Conservation (phyloP, 2,888 invertebrate genomes). For the Hirtodrosophila duncani region DNA sequence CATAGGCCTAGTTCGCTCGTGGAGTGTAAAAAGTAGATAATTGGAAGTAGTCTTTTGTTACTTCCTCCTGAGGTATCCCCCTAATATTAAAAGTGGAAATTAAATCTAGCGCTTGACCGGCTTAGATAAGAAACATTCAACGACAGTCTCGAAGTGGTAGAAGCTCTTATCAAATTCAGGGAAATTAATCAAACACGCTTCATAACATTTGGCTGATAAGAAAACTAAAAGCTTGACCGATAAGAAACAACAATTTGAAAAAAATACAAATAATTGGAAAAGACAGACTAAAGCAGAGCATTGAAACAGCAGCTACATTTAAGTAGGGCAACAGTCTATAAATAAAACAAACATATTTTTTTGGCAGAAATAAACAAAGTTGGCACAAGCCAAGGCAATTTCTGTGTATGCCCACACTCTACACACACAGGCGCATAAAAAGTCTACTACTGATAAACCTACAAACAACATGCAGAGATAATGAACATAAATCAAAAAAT, state of each 20-base stretch:
- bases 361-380: constrained; percentile 12
- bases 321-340: no score
- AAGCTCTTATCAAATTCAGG: constrained; percentile 39
- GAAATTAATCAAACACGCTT: no score
- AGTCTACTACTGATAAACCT: background rate
- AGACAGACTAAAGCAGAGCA: no score
- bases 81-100: no score
- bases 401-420: no score
- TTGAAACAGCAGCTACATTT: no score
- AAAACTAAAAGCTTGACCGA: background rate
- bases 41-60: no score
- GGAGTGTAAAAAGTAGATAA: no score
- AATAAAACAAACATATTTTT: constrained; percentile 4
- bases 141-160: constrained; percentile 26
- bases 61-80: no score
- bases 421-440: no score
- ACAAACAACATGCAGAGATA: constrained; percentile 16
- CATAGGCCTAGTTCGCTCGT: no score
- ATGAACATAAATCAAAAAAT: constrained; percentile 40
- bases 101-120: constrained; percentile 15
- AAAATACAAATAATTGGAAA: background rate
- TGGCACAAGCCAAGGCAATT: background rate
- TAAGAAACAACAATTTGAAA: constrained; percentile 6
- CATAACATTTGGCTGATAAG: no score
- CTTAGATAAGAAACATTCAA: constrained; percentile 8